Base-by-base conservation (phyloP, 1,140 invertebrate species). In the Drosophila micromelanica region DNA sequence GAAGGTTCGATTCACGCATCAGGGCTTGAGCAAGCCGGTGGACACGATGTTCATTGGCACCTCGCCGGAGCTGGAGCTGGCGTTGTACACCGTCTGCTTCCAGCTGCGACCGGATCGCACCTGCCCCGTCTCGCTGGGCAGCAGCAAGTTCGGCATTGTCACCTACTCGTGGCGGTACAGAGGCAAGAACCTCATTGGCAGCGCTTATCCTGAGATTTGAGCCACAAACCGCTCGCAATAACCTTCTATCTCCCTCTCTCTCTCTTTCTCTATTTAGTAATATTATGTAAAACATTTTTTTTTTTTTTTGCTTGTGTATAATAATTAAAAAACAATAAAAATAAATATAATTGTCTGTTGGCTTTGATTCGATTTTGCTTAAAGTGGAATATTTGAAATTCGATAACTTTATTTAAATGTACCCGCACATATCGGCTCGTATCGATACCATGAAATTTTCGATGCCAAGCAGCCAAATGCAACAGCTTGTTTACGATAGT, bases 31-130 rank as follows among this genome's bases (percentile, higher is more conserved):
- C 60, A 98, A 98, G 91, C 95, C 96, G 1, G 95, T 96, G 0
- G 95, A 95, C 23, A 94, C 95, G 2, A 94, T 98, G 92, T 98
- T 98, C 81, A 94, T 98, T 67, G 98, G 98, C 20, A 98, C 97
- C 3, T 98, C 97, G 65, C 98, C 98, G 0, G 98, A 98, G 93
- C 94, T 98, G 75, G 98, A 99, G 93, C 95, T 99, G 92, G 96
- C 97, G 13, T 92, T 98, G 0, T 98, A 98, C 89, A 97, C 97
- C 0, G 94, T 97, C 7, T 98, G 97, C 80, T 97, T 96, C 89
- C 92, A 96, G 8, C 92, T 95, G 3, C 93, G 96, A 62, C 94
- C 95, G 1, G 95, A 96, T 72, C 92, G 93, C 64, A 93, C 94
- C 13, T 98, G 97, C 76, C 95, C 95, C 3, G 93, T 97, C 4